Conservation (phyloP, 2,888 invertebrate genomes). For the Thereva unica region DNA sequence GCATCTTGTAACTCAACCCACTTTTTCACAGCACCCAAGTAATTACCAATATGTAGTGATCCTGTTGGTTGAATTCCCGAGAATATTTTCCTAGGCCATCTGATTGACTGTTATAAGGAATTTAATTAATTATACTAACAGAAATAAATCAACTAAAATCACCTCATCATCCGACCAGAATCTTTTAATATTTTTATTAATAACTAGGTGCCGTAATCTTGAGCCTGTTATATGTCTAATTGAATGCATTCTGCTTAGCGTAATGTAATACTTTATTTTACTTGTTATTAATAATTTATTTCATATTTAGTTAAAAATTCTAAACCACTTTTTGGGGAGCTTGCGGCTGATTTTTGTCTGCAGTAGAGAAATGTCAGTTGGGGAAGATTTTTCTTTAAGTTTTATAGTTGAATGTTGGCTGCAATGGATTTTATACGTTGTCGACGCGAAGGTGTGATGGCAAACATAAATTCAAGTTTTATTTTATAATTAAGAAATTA, state of each 20-base stretch:
- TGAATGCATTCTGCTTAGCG: constrained; percentile 5
- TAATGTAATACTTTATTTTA: no score
- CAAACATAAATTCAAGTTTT: no score
- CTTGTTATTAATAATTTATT: no score
- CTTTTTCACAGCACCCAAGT: constrained; percentile 87
- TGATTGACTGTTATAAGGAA: constrained; percentile 34
- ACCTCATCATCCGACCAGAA: constrained; percentile 36
- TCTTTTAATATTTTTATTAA: background rate
- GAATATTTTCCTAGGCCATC: constrained; percentile 70
- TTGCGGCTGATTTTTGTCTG: no score
- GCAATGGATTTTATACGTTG: no score
- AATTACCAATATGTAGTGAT: constrained; percentile 92
- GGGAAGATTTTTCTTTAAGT: no score
- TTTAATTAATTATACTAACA: background rate
- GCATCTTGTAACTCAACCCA: constrained; percentile 82
- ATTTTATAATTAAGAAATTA: no score
- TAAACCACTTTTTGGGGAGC: no score
- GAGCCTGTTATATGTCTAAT: background rate
- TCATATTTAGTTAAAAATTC: no score
- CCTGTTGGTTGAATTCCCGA: constrained; percentile 98
- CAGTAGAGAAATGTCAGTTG: no score
- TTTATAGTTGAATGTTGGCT: no score
- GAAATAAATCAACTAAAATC: background rate
- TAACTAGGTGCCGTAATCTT: constrained; percentile 2
- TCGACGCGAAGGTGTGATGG: no score